These are phyloP conservation scores for Bactericera cockerelli DNA, from an alignment of 1,140 invertebrate genomes.

Conservation along the genomic window DNA sequence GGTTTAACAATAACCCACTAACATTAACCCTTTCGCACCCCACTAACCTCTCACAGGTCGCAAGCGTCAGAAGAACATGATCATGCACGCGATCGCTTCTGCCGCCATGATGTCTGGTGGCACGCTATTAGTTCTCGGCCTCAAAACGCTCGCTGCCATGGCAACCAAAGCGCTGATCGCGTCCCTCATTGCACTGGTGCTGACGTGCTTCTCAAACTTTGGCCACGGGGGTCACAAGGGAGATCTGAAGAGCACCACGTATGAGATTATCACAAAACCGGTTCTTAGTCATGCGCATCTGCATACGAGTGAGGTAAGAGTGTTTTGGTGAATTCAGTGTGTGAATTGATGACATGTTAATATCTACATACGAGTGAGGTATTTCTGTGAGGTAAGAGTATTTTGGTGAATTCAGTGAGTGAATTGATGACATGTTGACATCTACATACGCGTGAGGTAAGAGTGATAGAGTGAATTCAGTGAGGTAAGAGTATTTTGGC, in stretches of 20 bases:
- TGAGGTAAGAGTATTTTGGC: no score
- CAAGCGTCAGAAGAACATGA: slow-evolving; percentile 30
- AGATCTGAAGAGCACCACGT: slow-evolving; percentile 48
- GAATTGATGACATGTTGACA: no score
- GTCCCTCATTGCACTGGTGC: slow-evolving; percentile 55
- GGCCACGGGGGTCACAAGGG: slow-evolving; percentile 37
- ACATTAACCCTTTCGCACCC: background rate
- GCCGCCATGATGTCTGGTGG: slow-evolving; percentile 36
- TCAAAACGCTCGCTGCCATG: slow-evolving; percentile 52
- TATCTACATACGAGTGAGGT: no score
- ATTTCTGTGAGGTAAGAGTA: no score
- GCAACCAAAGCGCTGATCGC: slow-evolving; percentile 72
- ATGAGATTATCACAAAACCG: slow-evolving; percentile 67
- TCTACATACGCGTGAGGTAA: no score
- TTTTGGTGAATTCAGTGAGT: no score
- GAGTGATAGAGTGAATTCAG: no score
- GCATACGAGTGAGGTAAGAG: background rate
- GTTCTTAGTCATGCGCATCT: slow-evolving; percentile 50
- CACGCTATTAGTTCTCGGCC: slow-evolving; percentile 50
- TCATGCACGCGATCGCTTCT: slow-evolving; percentile 28
- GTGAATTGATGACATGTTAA: no score
- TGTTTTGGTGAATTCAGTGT: no score
- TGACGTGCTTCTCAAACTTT: slow-evolving; percentile 59
- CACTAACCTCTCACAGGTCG: background rate
- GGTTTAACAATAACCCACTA: no score